Percentiles rank a stretch among this genome's conserved stretches.
phyloP scores from a whole-genome alignment of 2,888 invertebrate genomes.

The Hyposoter didymator region DNA sequence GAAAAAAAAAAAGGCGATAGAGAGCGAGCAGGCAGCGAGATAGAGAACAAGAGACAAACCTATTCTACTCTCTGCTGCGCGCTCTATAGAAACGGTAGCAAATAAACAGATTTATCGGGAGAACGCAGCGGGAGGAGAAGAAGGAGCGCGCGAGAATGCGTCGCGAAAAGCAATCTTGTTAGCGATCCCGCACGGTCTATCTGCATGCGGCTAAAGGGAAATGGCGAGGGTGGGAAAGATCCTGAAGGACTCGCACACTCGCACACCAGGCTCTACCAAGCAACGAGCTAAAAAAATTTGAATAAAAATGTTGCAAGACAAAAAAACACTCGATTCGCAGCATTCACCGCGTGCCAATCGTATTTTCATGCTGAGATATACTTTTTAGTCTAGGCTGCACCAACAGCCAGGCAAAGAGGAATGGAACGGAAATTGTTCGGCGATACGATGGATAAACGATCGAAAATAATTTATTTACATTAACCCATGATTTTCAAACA shows the following conservation, averaged over 20 bases:
- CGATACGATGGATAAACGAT: constrained; percentile 43
- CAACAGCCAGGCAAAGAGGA: neutral
- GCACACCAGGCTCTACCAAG: constrained; percentile 10
- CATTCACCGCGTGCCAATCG: constrained; percentile 58
- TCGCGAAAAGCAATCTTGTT: constrained; percentile 75
- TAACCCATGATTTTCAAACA: neutral
- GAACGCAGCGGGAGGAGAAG: constrained; percentile 50
- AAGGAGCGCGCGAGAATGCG: constrained; percentile 63
- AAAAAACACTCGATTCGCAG: constrained; percentile 15
- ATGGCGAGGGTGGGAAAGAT: constrained; percentile 61
- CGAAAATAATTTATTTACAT: constrained; percentile 33
- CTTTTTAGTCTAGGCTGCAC: constrained; percentile 22
- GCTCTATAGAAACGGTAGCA: constrained; percentile 70
- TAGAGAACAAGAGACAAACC: constrained; percentile 36
- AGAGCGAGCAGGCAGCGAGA: neutral
- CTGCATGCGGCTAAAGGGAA: constrained; percentile 69
- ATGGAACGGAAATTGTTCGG: constrained; percentile 39
- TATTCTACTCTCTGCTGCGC: constrained; percentile 47
- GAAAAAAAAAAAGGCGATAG: constrained; percentile 24
- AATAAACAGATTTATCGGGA: constrained; percentile 77
- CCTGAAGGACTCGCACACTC: constrained; percentile 36
- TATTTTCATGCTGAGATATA: constrained; percentile 2
- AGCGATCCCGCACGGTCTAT: constrained; percentile 69
- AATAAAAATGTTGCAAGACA: constrained; percentile 11
- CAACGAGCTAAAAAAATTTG: constrained; percentile 4